Base-by-base conservation (phyloP, 2,797 vertebrate genomes). In the Epinephelus malabaricus region DNA sequence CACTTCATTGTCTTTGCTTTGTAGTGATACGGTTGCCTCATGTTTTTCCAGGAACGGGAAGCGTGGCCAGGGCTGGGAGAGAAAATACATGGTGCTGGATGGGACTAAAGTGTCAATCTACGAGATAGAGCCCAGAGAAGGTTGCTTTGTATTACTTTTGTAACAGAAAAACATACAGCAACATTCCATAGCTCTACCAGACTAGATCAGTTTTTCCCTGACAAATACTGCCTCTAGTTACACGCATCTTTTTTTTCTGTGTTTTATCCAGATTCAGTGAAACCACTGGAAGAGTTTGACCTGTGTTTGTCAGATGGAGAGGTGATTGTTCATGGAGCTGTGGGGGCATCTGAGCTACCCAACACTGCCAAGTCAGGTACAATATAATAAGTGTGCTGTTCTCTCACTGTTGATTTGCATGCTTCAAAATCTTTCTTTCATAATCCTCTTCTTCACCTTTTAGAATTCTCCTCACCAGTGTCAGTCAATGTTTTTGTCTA, bases 21-120 rank as follows among this genome's bases (percentile, higher is more conserved):
- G n/a, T 21, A 58, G 30, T 75, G 13, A 75, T 49, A 11, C n/a
- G 23, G 15, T 5, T 56, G 13, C 40, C 3, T 62, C 54, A 2
- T 88, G 56, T 84, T 25, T 86, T 85, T 88, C 11, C 88, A 99
- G 98, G 94, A 99, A 98, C 79, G 99, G 98, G 84, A 99, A 99
- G 88, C 96, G 98, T 87, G 98, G 98, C 66, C 97, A 98, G 92
- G 98, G 98, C 89, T 99, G 98, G 98, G 98, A 99, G 93, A 96
- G 97, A 88, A 99, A 98, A 78, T 99, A 98, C 63, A 95, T 99
- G 87, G 95, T 99, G 68, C 93, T 99, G 92, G 98, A 99, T 69
- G 97, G 97, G 77, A 98, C 97, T 0, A 99, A 99, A 94, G 95
- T 99, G 86, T 96, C 97, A 67, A 95, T 98, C 88, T 99, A 97